Base-by-base conservation (phyloP, 2,888 invertebrate species). In the Hypselothyrea guttata region DNA sequence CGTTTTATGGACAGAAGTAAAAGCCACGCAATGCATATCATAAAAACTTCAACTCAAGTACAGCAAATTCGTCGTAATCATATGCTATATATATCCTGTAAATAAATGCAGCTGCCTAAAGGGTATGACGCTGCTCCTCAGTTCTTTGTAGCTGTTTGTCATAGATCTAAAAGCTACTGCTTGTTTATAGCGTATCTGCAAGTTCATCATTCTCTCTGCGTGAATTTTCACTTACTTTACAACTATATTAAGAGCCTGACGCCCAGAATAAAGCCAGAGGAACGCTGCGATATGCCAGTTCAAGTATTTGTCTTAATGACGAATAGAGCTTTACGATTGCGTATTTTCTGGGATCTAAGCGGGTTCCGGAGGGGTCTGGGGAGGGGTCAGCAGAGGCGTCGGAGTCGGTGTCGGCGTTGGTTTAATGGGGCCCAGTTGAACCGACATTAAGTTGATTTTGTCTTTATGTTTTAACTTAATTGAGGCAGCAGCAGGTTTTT, bases 401-500 rank as follows among this genome's bases (percentile, higher is more conserved):
- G 15, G 35, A 18, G 37, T 63, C 16, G 45, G 35, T 12, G 60
- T 54, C 44, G 55, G 51, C 22, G 59, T 37, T 35, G 66, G 40
- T 59, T 71, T 63, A 71, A 67, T 71, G 68, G 42, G 63, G 27
- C 42, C 35, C 56, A 45, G 44, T 58, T 68, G 53, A 71, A 44
- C 71, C 46, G 67, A 64, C 67, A 56, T 64, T 33, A 51, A 64
- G 68, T 63, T 71, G 49, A 68, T 34, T 66, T 69, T 53, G 48
- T 38, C 60, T 57, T 71, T 56, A 58, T 63, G 58, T 49, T 56
- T 61, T 73, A 47, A 58, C 60, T 64, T 74, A 76, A 76, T 76
- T 76, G 77, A 76, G 68, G 61, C 57, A 61, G 38, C 59, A 75
- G 76, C 79, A 76, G 75, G 75, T 79, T 75, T 75, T 59, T 44